phyloP scores from a whole-genome alignment of 1,140 invertebrate genomes.

The Octopus bimaculoides region DNA sequence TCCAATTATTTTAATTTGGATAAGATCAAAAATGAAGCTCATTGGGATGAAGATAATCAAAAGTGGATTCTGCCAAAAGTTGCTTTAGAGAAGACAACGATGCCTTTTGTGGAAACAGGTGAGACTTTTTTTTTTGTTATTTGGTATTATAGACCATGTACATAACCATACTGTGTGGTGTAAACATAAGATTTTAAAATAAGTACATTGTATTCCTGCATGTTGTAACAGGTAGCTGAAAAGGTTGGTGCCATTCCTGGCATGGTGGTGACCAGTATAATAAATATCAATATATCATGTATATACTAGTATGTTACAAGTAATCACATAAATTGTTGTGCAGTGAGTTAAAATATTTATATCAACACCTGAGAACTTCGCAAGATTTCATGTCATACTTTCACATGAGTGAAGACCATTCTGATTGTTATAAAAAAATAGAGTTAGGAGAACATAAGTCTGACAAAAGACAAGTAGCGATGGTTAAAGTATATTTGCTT shows the following conservation, averaged over 20 bases:
- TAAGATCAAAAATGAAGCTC: constrained; percentile 67
- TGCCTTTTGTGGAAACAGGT: constrained; percentile 62
- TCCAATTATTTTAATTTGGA: constrained; percentile 67
- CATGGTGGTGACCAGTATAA: background rate
- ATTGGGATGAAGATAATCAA: constrained; percentile 76
- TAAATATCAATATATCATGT: background rate
- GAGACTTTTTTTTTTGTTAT: constrained; percentile 10
- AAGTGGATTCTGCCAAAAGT: constrained; percentile 74
- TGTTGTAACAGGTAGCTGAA: background rate
- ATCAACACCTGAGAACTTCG: too few species aligned
- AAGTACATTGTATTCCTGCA: background rate
- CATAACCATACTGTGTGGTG: background rate
- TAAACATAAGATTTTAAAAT: background rate
- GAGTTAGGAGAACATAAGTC: too few species aligned
- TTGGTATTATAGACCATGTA: constrained; percentile 7
- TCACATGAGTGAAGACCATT: too few species aligned
- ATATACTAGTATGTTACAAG: too few species aligned
- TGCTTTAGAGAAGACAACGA: constrained; percentile 64
- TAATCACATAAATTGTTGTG: too few species aligned
- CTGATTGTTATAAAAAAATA: too few species aligned
- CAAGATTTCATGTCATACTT: too few species aligned
- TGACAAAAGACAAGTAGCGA: too few species aligned
- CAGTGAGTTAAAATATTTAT: too few species aligned
- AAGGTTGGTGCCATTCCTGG: background rate
- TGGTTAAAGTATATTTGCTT: too few species aligned